phyloP scores from a whole-genome alignment of 2,797 vertebrate genomes.

The Hyperoplus lanceolatus region DNA sequence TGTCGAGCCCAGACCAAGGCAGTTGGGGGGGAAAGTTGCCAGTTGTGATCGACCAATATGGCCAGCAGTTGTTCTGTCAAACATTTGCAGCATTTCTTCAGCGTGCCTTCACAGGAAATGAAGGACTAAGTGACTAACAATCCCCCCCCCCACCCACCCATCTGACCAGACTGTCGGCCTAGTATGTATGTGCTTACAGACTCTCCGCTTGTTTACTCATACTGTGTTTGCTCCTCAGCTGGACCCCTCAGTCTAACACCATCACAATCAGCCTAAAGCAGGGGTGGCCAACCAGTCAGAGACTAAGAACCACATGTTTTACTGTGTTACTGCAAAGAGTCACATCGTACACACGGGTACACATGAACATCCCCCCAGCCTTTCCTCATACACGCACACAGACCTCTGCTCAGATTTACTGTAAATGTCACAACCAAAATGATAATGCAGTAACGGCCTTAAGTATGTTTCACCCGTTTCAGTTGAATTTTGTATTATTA shows the following conservation, averaged over 20 bases:
- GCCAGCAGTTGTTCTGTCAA: slow-evolving; percentile 72
- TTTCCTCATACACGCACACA: no score
- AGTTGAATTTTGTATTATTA: no score
- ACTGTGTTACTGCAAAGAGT: no score
- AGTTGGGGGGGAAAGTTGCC: slow-evolving; percentile 68
- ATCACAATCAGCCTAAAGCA: slow-evolving; percentile 3
- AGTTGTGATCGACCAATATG: slow-evolving; percentile 78
- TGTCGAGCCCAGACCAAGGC: slow-evolving; percentile 59
- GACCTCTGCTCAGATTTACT: no score
- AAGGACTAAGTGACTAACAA: slow-evolving; percentile 60
- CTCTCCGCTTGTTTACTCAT: slow-evolving; percentile 10
- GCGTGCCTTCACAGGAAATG: slow-evolving; percentile 64
- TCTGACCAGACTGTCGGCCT: slow-evolving; percentile 13
- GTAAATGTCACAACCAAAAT: no score
- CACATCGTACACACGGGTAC: no score
- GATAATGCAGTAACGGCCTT: no score
- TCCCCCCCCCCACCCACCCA: background rate
- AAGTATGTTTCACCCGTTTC: no score
- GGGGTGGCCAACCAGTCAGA: no score
- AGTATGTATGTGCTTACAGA: slow-evolving; percentile 20
- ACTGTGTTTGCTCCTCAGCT: slow-evolving; percentile 20
- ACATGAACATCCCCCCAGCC: no score
- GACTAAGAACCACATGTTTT: no score
- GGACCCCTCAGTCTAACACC: slow-evolving; percentile 29
- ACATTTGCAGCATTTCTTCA: slow-evolving; percentile 66